Evolutionary conservation across 2,797 vertebrate species (phyloP), one percentile per base, ranked within the genome.

Genomic region (Pangasius macronema): DNA sequence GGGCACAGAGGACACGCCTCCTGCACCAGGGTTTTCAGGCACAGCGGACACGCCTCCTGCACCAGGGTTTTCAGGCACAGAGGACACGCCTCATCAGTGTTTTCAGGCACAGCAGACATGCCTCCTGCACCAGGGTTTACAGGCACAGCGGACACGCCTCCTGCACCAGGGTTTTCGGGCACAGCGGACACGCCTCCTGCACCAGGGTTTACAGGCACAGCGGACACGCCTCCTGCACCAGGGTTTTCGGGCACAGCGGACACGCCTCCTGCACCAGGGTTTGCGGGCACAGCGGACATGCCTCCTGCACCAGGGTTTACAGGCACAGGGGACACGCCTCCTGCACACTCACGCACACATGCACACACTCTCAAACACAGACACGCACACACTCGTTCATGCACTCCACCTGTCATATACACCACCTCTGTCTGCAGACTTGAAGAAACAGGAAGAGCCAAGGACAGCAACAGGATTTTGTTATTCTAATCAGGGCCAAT

Each of bases 401-500:
- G 20, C 51, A 61, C 65, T 36, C 77, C 79, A 87, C 76, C 76
- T 70, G 67, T 85, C 85, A 81, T 30, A n/a, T 18, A 72, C 59
- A 81, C 68, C 51, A 33, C 20, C 68, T 67, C 57, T 36, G 24
- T 86, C 75, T 42, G 80, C 18, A 57, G 22, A 46, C 30, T 30
- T 7, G 16, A 53, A 27, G 46, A 82, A 83, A 55, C 39, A 87
- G 22, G 42, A 86, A 83, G 72, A 39, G 86, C 33, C 72, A 82
- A 7, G 33, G 20, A 85, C 30, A 81, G 4, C 61, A 83, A 77
- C 61, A 67, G 57, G 63, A 36, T 73, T 90, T 88, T 80, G 30
- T 85, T 87, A 91, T 88, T 88, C 49, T 89, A 87, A 89, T 87
- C 87, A 86, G 77, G 8, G 33, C 51, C 67, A 80, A 81, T 39